phyloP scores from a whole-genome alignment of 1,140 invertebrate genomes.

The Solen grandis region DNA sequence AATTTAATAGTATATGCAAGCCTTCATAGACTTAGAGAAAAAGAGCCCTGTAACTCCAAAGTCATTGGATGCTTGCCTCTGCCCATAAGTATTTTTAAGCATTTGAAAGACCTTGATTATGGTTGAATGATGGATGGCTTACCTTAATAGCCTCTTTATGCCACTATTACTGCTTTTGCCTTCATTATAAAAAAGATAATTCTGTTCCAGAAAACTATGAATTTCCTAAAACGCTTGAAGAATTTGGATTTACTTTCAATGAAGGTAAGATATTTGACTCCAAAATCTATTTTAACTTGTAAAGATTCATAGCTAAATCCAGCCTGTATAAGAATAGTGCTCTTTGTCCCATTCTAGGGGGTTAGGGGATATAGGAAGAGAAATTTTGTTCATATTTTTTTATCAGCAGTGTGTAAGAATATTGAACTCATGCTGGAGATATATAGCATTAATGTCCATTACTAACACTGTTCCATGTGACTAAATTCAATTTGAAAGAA shows the following conservation, averaged over 20 bases:
- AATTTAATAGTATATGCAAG: too few relatives aligned
- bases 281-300: not conserved
- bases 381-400: not conserved
- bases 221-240: conserved; percentile 38
- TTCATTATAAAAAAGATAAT: too few relatives aligned
- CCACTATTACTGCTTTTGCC: too few relatives aligned
- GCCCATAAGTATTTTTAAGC: too few relatives aligned
- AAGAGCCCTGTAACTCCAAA: too few relatives aligned
- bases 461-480: not conserved
- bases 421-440: not conserved
- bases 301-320: not conserved
- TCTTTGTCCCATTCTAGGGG: not conserved
- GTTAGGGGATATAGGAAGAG: not conserved
- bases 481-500: not conserved
- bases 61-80: too few relatives aligned
- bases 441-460: not conserved
- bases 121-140: too few relatives aligned
- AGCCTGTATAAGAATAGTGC: not conserved
- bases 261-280: conserved; percentile 2
- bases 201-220: too few relatives aligned
- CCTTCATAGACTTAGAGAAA: too few relatives aligned
- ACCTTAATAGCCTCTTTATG: too few relatives aligned
- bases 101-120: too few relatives aligned
- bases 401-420: not conserved
- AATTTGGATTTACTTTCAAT: conserved; percentile 45